phyloP scores from a whole-genome alignment of 2,888 invertebrate genomes.

The Leptarthrus brevirostris region DNA sequence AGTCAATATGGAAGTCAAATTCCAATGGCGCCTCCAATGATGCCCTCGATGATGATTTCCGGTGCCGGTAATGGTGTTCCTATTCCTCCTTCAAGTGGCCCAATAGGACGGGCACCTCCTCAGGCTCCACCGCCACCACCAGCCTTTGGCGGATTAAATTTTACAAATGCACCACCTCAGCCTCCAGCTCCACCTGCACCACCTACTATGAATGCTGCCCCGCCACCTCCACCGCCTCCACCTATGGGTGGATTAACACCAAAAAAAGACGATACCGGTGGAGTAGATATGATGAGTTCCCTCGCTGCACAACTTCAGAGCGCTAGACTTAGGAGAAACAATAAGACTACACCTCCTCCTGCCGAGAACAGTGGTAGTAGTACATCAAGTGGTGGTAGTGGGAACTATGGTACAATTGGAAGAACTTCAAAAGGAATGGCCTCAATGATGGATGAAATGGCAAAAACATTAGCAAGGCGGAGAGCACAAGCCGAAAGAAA shows the following conservation, averaged over 20 bases:
- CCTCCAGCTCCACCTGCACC: slow-evolving; percentile 62
- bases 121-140: slow-evolving; percentile 66
- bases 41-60: slow-evolving; percentile 53
- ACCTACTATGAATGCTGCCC: slow-evolving; percentile 61
- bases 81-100: slow-evolving; percentile 67
- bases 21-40: slow-evolving; percentile 63
- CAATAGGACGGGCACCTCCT: slow-evolving; percentile 68
- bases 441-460: slow-evolving; percentile 98
- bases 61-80: slow-evolving; percentile 57
- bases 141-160: slow-evolving; percentile 58
- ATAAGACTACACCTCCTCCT: slow-evolving; percentile 68
- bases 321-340: slow-evolving; percentile 82
- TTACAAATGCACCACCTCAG: slow-evolving; percentile 64
- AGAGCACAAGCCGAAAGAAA: slow-evolving; percentile 79
- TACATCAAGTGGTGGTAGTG: slow-evolving; percentile 78
- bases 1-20: slow-evolving; percentile 63
- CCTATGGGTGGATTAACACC: slow-evolving; percentile 67
- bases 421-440: slow-evolving; percentile 74
- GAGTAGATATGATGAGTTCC: slow-evolving; percentile 75
- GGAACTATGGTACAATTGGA: slow-evolving; percentile 77
- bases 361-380: slow-evolving; percentile 83
- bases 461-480: slow-evolving; percentile 88
- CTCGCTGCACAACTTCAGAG: slow-evolving; percentile 89
- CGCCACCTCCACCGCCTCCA: slow-evolving; percentile 70
- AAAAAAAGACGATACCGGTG: slow-evolving; percentile 72